These are phyloP conservation scores for Dromococcyx pavoninus DNA, from an alignment of 2,797 vertebrate species.

Conservation along the genomic window DNA sequence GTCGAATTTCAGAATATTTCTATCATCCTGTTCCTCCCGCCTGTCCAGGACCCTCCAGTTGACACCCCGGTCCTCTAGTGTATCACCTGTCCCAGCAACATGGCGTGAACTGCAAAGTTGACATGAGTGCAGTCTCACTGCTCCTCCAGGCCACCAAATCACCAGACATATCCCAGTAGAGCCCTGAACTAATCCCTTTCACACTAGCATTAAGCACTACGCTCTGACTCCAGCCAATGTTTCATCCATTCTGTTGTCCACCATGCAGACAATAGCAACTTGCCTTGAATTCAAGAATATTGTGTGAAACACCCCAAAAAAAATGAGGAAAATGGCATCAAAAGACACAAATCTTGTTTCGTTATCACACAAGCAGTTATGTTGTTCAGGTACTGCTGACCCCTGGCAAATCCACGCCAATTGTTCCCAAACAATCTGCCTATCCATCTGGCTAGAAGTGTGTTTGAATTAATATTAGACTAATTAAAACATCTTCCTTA, in stretches of 20 bases:
- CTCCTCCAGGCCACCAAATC: not conserved
- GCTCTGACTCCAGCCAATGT: not conserved
- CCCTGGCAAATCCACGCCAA: not conserved
- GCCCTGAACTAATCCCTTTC: not conserved
- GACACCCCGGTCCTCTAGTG: not conserved
- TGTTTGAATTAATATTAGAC: not conserved
- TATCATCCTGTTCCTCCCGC: accelerated
- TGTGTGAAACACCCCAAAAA: not conserved
- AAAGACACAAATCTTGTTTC: not conserved
- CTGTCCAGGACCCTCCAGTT: not conserved
- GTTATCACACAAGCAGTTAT: not conserved
- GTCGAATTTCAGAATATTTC: not conserved
- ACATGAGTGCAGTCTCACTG: not conserved
- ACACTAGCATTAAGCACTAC: not conserved
- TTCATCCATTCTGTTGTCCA: not conserved
- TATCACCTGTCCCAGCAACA: not conserved
- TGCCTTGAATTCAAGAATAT: not conserved
- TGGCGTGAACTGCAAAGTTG: not conserved
- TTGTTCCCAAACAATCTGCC: not conserved
- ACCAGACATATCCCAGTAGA: not conserved
- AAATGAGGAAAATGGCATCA: not conserved
- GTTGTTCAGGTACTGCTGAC: not conserved
- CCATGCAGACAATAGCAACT: not conserved
- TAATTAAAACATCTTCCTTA: not conserved
- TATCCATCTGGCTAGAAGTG: not conserved